Evolutionary conservation across 1,140 invertebrate species (phyloP).

Genomic region (Hesperophylax magnus): DNA sequence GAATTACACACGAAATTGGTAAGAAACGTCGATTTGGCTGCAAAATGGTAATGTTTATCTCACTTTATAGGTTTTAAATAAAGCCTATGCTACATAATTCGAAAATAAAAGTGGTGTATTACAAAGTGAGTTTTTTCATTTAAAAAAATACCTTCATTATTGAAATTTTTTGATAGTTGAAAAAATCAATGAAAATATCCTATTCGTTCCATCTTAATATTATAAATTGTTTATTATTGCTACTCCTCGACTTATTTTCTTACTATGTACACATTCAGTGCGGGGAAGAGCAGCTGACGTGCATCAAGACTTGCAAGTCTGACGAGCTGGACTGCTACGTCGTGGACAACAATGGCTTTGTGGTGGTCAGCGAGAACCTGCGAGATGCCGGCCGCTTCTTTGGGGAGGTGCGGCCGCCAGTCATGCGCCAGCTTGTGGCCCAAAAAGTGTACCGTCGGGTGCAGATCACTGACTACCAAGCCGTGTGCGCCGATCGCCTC

Average conservation of each 20-base stretch:
- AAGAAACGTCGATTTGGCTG: too few species aligned
- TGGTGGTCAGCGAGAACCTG: constrained; percentile 82
- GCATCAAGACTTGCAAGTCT: constrained; percentile 76
- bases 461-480: constrained; percentile 90
- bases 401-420: constrained; percentile 84
- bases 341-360: constrained; percentile 92
- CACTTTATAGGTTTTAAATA: too few species aligned
- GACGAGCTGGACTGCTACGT: constrained; percentile 86
- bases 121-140: too few species aligned
- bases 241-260: not conserved
- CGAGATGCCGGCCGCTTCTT: constrained; percentile 88
- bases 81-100: too few species aligned
- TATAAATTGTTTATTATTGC: constrained; percentile 26
- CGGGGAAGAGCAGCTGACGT: constrained; percentile 72
- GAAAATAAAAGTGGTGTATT: too few species aligned
- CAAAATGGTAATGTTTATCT: too few species aligned
- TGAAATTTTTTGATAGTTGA: too few species aligned
- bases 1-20: too few species aligned
- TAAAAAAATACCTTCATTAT: too few species aligned
- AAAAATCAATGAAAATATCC: too few species aligned
- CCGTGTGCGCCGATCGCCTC: constrained; percentile 82
- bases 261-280: constrained; percentile 68
- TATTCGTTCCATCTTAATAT: too few species aligned
- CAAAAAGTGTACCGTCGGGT: constrained; percentile 85
- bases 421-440: constrained; percentile 85